phyloP scores from a whole-genome alignment of 2,113 vertebrate species.

The Takifugu flavidus region DNA sequence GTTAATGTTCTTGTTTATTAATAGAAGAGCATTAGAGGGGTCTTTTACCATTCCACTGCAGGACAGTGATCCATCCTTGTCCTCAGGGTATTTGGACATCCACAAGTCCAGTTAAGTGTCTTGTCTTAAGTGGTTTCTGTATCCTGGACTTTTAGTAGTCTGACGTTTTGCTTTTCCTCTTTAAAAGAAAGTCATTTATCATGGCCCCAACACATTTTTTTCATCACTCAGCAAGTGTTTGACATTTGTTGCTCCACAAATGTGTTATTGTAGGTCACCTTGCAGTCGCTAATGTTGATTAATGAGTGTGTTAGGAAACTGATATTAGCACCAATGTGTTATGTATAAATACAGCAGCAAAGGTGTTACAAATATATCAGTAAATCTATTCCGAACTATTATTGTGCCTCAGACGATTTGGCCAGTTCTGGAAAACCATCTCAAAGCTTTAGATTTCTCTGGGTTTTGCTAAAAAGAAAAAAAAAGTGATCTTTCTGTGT shows the following conservation, averaged over 20 bases:
- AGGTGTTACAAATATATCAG: too few species aligned
- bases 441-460: conserved; percentile 18
- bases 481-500: conserved; percentile 5
- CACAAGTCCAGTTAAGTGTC: background rate
- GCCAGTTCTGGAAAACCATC: conserved; percentile 16
- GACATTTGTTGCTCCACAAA: too few species aligned
- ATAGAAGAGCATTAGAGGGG: conserved; percentile 41
- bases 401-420: conserved; percentile 5
- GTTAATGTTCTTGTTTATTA: conserved; percentile 64
- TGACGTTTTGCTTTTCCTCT: too few species aligned
- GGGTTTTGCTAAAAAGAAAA: conserved; percentile 24
- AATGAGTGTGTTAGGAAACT: too few species aligned
- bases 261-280: too few species aligned
- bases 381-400: too few species aligned
- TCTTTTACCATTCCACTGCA: conserved; percentile 28
- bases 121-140: background rate
- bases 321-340: too few species aligned
- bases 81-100: conserved; percentile 19
- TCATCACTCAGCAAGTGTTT: too few species aligned
- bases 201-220: too few species aligned
- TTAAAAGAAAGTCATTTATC: too few species aligned
- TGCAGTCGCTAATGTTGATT: too few species aligned
- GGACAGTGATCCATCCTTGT: conserved; percentile 21
- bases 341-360: too few species aligned
- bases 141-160: background rate